Evolutionary conservation across 2,113 vertebrate genomes (phyloP).

Genomic region (Pteronura brasiliensis): DNA sequence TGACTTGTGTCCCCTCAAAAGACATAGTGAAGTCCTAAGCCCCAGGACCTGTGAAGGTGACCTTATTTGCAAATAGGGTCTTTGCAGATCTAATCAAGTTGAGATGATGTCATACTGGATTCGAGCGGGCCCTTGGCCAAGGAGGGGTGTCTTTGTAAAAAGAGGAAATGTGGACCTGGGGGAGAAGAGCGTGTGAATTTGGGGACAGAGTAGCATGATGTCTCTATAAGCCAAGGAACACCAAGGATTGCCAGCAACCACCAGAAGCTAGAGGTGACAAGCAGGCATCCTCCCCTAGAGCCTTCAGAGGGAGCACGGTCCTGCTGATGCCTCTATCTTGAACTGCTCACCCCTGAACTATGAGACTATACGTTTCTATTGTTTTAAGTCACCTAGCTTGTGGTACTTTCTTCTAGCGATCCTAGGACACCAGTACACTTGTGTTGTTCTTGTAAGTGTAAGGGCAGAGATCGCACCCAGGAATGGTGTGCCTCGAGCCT

Average conservation of each 20-base stretch:
- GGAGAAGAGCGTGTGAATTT: background rate
- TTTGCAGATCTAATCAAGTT: background rate
- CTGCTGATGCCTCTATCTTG: background rate
- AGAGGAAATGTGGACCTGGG: background rate
- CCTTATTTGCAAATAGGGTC: background rate
- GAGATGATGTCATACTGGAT: background rate
- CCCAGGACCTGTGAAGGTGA: background rate
- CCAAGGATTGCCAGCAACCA: background rate
- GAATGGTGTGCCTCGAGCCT: background rate
- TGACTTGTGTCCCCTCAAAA: background rate
- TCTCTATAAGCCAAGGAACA: background rate
- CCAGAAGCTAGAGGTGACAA: background rate
- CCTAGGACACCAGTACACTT: background rate
- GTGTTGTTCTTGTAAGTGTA: background rate
- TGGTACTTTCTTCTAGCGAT: background rate
- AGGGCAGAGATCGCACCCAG: background rate
- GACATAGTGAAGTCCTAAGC: background rate
- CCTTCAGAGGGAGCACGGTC: background rate
- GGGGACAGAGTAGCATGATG: background rate
- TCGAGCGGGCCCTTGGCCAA: background rate
- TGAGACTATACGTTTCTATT: background rate
- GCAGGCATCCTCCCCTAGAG: too few relatives aligned
- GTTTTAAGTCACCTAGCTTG: background rate
- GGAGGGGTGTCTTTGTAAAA: background rate
- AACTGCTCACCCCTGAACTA: background rate